phyloP scores from a whole-genome alignment of 2,113 vertebrate species.

The Mirounga angustirostris region DNA sequence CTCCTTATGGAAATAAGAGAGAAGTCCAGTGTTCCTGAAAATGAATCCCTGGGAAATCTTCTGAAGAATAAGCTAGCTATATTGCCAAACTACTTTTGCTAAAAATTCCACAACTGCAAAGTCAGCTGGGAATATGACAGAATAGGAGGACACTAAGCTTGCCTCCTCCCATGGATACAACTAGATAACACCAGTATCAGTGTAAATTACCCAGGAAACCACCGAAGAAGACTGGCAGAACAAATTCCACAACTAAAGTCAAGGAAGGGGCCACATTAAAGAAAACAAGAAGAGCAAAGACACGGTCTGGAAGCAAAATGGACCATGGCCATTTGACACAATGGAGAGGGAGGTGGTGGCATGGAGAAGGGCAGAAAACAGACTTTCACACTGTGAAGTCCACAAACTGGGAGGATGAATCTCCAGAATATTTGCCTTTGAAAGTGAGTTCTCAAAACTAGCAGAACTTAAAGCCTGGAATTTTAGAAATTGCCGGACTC shows the following conservation, averaged over 20 bases:
- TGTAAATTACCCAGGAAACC: background rate
- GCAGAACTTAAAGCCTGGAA: background rate
- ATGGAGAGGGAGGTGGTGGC: background rate
- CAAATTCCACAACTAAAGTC: background rate
- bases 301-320: background rate
- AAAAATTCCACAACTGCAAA: conserved; percentile 11
- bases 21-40: background rate
- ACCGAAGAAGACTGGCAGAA: background rate
- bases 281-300: background rate
- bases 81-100: background rate
- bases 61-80: background rate
- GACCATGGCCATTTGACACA: background rate
- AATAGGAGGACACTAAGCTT: background rate
- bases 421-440: background rate
- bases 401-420: background rate
- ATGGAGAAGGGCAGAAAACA: background rate
- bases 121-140: background rate
- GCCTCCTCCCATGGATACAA: background rate
- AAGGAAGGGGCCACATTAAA: background rate
- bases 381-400: background rate
- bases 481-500: background rate
- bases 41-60: background rate
- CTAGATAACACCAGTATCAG: background rate
- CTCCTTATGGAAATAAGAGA: background rate
- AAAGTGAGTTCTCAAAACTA: background rate